A percentile compares a stretch with the other conserved stretches of the same genome.
These are phyloP conservation scores for Scrobipalpa atriplicella DNA, from an alignment of 2,888 invertebrate species.

Conservation along the genomic window DNA sequence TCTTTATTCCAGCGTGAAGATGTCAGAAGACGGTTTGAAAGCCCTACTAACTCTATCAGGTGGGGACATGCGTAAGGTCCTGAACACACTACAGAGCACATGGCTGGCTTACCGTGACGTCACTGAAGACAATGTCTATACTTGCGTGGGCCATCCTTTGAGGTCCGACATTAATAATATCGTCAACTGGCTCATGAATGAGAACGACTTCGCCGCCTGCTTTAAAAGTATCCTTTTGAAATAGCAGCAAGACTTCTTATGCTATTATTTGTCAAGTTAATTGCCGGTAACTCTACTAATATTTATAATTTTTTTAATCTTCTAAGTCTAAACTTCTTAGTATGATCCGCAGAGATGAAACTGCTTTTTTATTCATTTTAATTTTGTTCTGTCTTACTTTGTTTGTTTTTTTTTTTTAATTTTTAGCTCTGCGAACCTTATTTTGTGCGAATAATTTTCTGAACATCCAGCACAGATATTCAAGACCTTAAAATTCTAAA, in stretches of 20 bases:
- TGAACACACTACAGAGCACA: constrained; percentile 98
- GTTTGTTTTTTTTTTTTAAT: too few relatives aligned
- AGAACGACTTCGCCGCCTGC: constrained; percentile 88
- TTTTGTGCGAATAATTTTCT: constrained; percentile 32
- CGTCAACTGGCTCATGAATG: constrained; percentile 92
- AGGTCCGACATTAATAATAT: constrained; percentile 94
- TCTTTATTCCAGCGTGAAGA: constrained; percentile 85
- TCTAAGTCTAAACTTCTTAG: too few relatives aligned
- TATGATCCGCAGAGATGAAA: too few relatives aligned
- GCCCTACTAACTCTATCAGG: constrained; percentile 94
- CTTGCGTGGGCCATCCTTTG: constrained; percentile 98
- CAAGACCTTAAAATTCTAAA: constrained; percentile 93
- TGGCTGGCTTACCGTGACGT: constrained; percentile 95
- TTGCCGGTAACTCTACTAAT: too few relatives aligned
- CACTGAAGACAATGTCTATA: constrained; percentile 95
- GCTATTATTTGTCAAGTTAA: too few relatives aligned
- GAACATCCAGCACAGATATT: constrained; percentile 80
- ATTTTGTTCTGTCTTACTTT: too few relatives aligned
- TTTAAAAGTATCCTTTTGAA: constrained; percentile 89
- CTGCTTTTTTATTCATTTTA: too few relatives aligned
- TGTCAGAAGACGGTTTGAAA: constrained; percentile 93
- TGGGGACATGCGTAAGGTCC: constrained; percentile 98
- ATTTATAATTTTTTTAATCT: too few relatives aligned
- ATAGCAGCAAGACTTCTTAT: not conserved
- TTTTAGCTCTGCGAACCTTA: too few relatives aligned